Percentiles rank a stretch among this genome's conserved stretches.
These are phyloP conservation scores for Exaiptasia diaphana DNA, from an alignment of 64 coral and sea anemone genomes.

Conservation along the genomic window DNA sequence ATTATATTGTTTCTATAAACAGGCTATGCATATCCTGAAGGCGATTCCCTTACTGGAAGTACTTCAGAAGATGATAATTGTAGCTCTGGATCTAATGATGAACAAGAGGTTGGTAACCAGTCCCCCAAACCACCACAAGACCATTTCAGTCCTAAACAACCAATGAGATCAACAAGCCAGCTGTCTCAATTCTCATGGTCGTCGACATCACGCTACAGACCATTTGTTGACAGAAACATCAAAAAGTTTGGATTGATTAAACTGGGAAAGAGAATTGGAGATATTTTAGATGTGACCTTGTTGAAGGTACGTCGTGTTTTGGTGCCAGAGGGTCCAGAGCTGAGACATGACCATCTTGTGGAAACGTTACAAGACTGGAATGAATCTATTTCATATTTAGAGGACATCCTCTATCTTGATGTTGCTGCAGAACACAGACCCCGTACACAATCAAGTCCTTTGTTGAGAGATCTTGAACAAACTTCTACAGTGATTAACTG, in stretches of 20 bases:
- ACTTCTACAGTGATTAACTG: not conserved
- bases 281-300: slow-evolving; percentile 62
- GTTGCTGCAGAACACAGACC: slow-evolving; percentile 1
- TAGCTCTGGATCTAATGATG: not conserved
- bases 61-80: not conserved
- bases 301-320: slow-evolving; percentile 50
- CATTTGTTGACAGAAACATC: slow-evolving; percentile 91
- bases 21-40: no score
- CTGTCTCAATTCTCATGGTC: slow-evolving; percentile 50
- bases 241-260: slow-evolving; percentile 93
- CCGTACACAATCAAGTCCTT: not conserved
- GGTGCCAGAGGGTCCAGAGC: not conserved
- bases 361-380: slow-evolving; percentile 20
- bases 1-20: no score
- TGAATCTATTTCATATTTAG: slow-evolving; percentile 26
- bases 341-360: not conserved
- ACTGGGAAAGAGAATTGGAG: slow-evolving; percentile 72
- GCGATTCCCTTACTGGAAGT: no score
- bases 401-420: slow-evolving; percentile 7
- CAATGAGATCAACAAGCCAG: slow-evolving; percentile 43
- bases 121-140: not conserved
- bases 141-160: slow-evolving; percentile 23
- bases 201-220: slow-evolving; percentile 83
- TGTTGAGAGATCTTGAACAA: not conserved
- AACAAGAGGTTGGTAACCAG: not conserved